Evolutionary conservation across 2,113 vertebrate species (phyloP).

Genomic region (Hylia prasina): DNA sequence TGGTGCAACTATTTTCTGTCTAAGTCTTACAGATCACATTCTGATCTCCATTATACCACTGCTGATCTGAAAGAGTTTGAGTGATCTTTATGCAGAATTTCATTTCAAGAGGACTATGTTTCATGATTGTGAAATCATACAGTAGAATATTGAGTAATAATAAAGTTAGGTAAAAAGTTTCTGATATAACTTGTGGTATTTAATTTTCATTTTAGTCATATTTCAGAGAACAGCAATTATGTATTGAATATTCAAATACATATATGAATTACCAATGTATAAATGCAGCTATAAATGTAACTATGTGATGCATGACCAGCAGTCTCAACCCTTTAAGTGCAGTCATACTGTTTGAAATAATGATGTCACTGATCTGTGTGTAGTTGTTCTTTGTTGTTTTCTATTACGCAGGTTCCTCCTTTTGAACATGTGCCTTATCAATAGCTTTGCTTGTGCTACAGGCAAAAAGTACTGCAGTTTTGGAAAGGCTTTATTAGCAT

Average conservation of each 20-base stretch:
- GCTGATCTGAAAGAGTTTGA: background rate
- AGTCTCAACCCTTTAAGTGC: background rate
- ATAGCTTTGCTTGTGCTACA: background rate
- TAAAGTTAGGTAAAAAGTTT: background rate
- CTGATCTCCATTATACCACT: background rate
- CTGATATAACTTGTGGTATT: background rate
- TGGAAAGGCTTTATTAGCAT: background rate
- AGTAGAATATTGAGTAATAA: background rate
- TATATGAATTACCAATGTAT: background rate
- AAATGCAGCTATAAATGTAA: background rate
- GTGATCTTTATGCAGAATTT: background rate
- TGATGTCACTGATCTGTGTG: background rate
- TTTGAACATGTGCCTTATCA: background rate
- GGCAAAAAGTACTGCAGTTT: background rate
- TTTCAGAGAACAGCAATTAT: background rate
- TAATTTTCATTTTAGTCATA: background rate
- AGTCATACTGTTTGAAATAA: background rate
- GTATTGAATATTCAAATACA: background rate
- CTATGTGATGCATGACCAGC: background rate
- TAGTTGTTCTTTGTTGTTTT: background rate
- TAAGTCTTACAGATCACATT: background rate
- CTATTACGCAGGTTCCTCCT: background rate
- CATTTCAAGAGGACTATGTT: background rate
- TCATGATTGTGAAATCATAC: background rate
- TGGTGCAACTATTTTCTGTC: background rate